A percentile compares a stretch with the other conserved stretches of the same genome.
These are phyloP conservation scores for Eucera pruinosa DNA, from an alignment of 2,888 invertebrate genomes.

Conservation along the genomic window DNA sequence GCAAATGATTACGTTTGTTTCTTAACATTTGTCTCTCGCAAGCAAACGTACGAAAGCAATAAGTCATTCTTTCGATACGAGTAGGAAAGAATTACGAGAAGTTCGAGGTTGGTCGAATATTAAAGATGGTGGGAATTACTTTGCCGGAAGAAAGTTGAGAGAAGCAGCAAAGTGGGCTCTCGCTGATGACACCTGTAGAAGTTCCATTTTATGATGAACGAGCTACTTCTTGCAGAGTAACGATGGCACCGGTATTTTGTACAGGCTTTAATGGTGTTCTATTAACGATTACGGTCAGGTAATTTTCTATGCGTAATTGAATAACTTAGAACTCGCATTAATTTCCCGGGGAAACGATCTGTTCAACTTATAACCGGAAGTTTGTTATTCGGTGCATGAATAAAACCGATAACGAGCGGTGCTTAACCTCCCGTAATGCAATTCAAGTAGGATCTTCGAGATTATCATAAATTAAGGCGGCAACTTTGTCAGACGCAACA, in stretches of 20 bases:
- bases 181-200: not conserved
- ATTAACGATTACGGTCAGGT: not conserved
- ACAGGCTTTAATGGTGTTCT: slow-evolving; percentile 3
- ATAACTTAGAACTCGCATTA: slow-evolving; percentile 36
- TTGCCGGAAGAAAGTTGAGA: no score
- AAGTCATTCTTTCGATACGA: no score
- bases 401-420: slow-evolving; percentile 56
- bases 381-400: slow-evolving; percentile 53
- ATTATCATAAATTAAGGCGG: slow-evolving; percentile 55
- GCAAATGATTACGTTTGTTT: no score
- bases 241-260: not conserved
- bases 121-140: not conserved
- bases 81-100: no score
- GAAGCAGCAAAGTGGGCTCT: no score
- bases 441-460: slow-evolving; percentile 54
- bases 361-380: slow-evolving; percentile 44
- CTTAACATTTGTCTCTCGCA: no score
- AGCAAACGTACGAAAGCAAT: no score
- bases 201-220: not conserved
- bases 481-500: slow-evolving; percentile 51
- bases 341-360: slow-evolving; percentile 38
- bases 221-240: not conserved
- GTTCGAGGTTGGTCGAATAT: no score
- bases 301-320: slow-evolving; percentile 43
- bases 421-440: slow-evolving; percentile 49